These are phyloP conservation scores for Oriolus oriolus DNA, from an alignment of 2,113 vertebrate species.

Conservation along the genomic window DNA sequence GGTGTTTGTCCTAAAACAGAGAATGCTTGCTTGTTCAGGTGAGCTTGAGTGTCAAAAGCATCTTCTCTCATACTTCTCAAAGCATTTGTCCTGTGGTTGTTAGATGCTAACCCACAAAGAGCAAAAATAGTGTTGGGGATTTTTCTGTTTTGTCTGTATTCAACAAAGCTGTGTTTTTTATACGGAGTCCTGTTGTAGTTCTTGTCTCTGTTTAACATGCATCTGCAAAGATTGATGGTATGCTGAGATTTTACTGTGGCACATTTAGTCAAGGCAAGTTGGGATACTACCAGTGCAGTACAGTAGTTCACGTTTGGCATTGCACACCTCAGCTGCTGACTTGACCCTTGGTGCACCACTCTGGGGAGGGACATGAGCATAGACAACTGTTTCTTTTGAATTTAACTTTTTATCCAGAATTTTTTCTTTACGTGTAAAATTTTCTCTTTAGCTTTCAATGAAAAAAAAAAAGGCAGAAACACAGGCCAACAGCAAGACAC, in stretches of 20 bases:
- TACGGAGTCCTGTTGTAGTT: background rate
- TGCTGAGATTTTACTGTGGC: background rate
- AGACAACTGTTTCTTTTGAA: background rate
- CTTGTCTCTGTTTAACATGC: background rate
- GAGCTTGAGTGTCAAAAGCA: background rate
- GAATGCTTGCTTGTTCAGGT: background rate
- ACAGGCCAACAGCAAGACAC: background rate
- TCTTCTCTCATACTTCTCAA: background rate
- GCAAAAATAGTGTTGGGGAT: background rate
- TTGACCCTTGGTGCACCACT: background rate
- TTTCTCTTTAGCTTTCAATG: background rate
- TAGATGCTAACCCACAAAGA: background rate
- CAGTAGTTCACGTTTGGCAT: background rate
- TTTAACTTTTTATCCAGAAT: background rate
- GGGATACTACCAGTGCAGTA: background rate
- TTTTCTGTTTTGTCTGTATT: background rate
- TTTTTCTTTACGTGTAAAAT: background rate
- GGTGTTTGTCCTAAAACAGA: slow-evolving; percentile 44
- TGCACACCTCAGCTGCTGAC: background rate
- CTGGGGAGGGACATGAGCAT: background rate
- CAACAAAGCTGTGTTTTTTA: background rate
- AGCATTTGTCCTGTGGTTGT: rapidly evolving
- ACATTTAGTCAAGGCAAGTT: background rate
- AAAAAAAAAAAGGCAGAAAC: background rate
- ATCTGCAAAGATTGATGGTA: background rate